Percentiles rank a stretch among this genome's conserved stretches.
phyloP scores from a whole-genome alignment of 2,888 invertebrate species.

The Xiphydria camelus region DNA sequence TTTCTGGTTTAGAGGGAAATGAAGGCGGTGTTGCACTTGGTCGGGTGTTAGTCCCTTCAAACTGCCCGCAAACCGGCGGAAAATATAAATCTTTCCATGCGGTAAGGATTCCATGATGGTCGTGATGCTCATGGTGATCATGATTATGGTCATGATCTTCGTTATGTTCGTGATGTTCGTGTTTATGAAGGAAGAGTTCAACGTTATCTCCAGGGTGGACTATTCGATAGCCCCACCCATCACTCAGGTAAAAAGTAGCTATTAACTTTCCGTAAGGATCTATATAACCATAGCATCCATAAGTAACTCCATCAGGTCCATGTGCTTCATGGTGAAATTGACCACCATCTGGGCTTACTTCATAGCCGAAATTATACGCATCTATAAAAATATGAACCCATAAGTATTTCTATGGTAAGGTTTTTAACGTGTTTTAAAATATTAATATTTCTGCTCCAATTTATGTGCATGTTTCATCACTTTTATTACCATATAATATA shows the following conservation, averaged over 20 bases:
- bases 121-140: conserved; percentile 42
- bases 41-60: conserved; percentile 27
- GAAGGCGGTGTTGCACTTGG: conserved; percentile 14
- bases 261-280: conserved; percentile 69
- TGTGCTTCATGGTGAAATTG: conserved; percentile 80
- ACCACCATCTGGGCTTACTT: conserved; percentile 67
- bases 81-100: conserved; percentile 73
- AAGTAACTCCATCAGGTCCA: conserved; percentile 76
- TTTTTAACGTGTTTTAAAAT: too few species aligned
- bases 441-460: too few species aligned
- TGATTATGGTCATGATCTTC: conserved; percentile 28
- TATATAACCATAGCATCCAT: conserved; percentile 79
- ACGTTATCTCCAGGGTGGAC: conserved; percentile 71
- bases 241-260: conserved; percentile 77
- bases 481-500: not conserved
- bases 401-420: not conserved
- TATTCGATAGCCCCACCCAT: conserved; percentile 76
- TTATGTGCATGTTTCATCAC: not conserved
- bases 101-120: conserved; percentile 63
- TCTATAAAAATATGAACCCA: conserved; percentile 53
- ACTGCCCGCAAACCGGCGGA: conserved; percentile 72
- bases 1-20: conserved; percentile 9
- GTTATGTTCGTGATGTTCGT: conserved; percentile 42
- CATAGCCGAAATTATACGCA: conserved; percentile 78
- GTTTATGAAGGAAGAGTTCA: conserved; percentile 66